Base-by-base conservation (phyloP, 1,140 invertebrate genomes). In the Drosophila watanabei region DNA sequence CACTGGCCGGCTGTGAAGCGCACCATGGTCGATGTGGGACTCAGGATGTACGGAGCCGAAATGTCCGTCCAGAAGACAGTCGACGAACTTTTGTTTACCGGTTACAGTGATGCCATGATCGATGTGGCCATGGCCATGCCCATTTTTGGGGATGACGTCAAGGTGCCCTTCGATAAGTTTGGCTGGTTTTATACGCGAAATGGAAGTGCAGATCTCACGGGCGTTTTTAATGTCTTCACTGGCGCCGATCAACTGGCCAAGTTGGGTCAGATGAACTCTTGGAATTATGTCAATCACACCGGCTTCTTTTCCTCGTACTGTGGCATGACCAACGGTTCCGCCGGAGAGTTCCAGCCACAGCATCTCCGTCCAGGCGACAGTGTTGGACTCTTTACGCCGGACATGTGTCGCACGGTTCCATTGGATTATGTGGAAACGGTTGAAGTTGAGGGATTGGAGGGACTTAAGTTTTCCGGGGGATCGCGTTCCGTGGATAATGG, bases 101-200 rank as follows among this genome's bases (percentile, higher is more conserved):
- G 97, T 0, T 98, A 97, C 80, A 93, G 94, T 0, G 97, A 98
- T 85, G 77, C 94, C 0, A 91, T 98, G 18, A 94, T 98, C 41
- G 95, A 95, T 30, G 85, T 97, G 37, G 95, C 95, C 1, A 94
- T 94, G 45, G 94, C 93, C 68, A 63, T 96, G 45, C 95, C 95
- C 2, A 65, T 93, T 16, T 93, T 93, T 20, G 92, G 91, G 0
- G 89, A 88, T n/a, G 89, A 92, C 0, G 83, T 93, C 0, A 94
- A 95, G 2, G 95, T 96, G 6, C 95, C 95, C 0, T 95, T 95
- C 39, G 96, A 97, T 85, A 95, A 94, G 80, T 97, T 98, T 92
- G 97, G 96, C 32, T 96, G 97, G 95, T 97, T 98, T 93, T 97
- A 97, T 92, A 94, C 95, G 95, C 96, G 96, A 91, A 98, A 97